A percentile compares a stretch with the other conserved stretches of the same genome.
These are phyloP conservation scores for Archaeoteleia sp. DNA, from an alignment of 2,888 invertebrate genomes.

Conservation along the genomic window DNA sequence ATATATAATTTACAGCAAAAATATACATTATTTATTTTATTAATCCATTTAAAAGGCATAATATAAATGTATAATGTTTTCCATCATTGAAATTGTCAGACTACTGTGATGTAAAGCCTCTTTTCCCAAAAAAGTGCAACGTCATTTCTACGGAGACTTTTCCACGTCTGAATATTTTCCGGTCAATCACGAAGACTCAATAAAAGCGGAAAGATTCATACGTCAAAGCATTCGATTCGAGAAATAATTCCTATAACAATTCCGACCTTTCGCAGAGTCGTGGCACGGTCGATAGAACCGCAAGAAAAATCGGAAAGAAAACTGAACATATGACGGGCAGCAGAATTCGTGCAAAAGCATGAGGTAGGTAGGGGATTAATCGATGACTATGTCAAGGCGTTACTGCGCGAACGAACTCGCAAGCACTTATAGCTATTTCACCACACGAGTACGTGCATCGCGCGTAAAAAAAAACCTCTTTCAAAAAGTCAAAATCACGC, in stretches of 20 bases:
- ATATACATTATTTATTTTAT: no score
- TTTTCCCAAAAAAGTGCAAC: not conserved
- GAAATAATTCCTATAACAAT: slow-evolving; percentile 27
- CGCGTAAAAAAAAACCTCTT: slow-evolving; percentile 12
- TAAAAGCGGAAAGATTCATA: slow-evolving; percentile 23
- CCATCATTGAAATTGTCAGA: no score
- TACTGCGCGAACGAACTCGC: slow-evolving; percentile 37
- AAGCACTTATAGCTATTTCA: slow-evolving; percentile 22
- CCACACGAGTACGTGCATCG: slow-evolving; percentile 26
- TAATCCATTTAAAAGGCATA: no score
- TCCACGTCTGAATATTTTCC: slow-evolving; percentile 11
- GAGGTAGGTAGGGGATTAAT: slow-evolving; percentile 43
- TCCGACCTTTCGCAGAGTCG: slow-evolving; percentile 3
- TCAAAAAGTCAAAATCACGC: slow-evolving; percentile 13
- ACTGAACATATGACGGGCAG: slow-evolving; percentile 38
- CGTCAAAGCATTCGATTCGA: slow-evolving; percentile 30
- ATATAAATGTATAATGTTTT: no score
- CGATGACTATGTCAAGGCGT: slow-evolving; percentile 53
- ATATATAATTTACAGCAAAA: no score
- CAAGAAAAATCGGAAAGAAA: slow-evolving; percentile 49
- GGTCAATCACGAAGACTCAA: slow-evolving; percentile 9
- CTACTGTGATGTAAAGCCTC: not conserved
- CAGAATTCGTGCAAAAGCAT: slow-evolving; percentile 41
- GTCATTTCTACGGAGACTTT: not conserved
- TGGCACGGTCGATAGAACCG: slow-evolving; percentile 39